Evolutionary conservation across 2,888 invertebrate genomes (phyloP).

Genomic region (Melieria omissa): DNA sequence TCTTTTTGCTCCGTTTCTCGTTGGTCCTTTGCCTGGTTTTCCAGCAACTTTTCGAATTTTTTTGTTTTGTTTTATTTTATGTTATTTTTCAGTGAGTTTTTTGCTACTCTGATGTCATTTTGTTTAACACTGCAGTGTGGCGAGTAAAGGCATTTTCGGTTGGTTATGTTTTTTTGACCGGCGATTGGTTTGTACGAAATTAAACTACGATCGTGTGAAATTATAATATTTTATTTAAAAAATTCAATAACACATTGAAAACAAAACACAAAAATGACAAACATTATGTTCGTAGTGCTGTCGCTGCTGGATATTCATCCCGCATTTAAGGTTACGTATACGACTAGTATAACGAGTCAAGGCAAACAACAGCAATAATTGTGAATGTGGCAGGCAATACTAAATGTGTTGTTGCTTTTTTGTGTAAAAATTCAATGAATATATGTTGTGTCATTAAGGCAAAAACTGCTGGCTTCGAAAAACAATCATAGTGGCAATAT

Average conservation of each 20-base stretch:
- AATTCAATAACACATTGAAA: too few relatives aligned
- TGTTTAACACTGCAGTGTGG: constrained; percentile 2
- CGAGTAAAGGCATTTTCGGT: too few relatives aligned
- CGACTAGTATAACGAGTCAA: background rate
- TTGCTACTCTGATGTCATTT: constrained; percentile 19
- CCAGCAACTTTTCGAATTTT: background rate
- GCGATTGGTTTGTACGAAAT: background rate
- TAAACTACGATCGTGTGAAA: background rate
- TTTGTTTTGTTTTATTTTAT: background rate
- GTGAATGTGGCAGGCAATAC: too few relatives aligned
- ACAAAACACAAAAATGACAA: background rate
- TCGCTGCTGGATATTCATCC: constrained; percentile 11
- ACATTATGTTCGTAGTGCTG: background rate
- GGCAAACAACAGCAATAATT: too few relatives aligned
- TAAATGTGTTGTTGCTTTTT: too few relatives aligned
- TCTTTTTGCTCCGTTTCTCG: background rate
- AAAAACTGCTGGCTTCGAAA: too few relatives aligned
- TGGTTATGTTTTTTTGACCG: too few relatives aligned
- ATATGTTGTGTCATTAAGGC: too few relatives aligned
- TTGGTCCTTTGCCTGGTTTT: background rate
- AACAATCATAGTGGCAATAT: too few relatives aligned
- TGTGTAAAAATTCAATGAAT: too few relatives aligned
- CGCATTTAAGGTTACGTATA: constrained; percentile 27
- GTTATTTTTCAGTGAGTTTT: background rate
- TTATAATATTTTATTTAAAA: too few relatives aligned